A percentile compares a stretch with the other conserved stretches of the same genome.
Evolutionary conservation across 2,797 vertebrate species (phyloP).

Genomic region (Lutjanus campechanus): DNA sequence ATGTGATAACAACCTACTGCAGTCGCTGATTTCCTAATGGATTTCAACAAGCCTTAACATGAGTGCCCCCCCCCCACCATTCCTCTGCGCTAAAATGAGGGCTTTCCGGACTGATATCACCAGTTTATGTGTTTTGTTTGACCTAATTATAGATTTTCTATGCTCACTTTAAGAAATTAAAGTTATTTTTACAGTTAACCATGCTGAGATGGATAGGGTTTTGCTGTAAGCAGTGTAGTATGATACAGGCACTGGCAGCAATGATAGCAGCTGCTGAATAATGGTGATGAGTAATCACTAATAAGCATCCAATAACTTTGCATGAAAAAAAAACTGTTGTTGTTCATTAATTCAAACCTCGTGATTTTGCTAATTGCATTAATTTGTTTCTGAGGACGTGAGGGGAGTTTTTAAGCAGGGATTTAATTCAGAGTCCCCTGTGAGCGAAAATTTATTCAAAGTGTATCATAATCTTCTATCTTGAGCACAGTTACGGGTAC

Average conservation of each 20-base stretch:
- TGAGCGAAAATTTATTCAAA: conserved; percentile 43
- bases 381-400: conserved; percentile 55
- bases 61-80: conserved; percentile 32
- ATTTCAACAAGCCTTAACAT: conserved; percentile 68
- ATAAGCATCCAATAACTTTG: conserved; percentile 63
- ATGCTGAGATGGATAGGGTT: conserved; percentile 22
- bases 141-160: conserved; percentile 57
- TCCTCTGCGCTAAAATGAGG: conserved; percentile 36
- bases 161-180: conserved; percentile 39
- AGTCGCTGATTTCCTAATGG: conserved; percentile 71
- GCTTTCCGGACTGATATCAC: conserved; percentile 30
- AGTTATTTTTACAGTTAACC: conserved; percentile 28
- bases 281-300: conserved; percentile 59
- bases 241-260: conserved; percentile 47
- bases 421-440: conserved; percentile 58
- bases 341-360: conserved; percentile 63
- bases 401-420: conserved; percentile 43
- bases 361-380: conserved; percentile 66
- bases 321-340: conserved; percentile 45
- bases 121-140: conserved; percentile 50
- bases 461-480: conserved; percentile 43
- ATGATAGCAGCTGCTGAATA: conserved; percentile 64
- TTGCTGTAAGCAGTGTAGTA: conserved; percentile 33
- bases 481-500: conserved; percentile 21
- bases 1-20: conserved; percentile 67